Base-by-base conservation (phyloP, 1,140 invertebrate species). In the Melitaea cinxia region DNA sequence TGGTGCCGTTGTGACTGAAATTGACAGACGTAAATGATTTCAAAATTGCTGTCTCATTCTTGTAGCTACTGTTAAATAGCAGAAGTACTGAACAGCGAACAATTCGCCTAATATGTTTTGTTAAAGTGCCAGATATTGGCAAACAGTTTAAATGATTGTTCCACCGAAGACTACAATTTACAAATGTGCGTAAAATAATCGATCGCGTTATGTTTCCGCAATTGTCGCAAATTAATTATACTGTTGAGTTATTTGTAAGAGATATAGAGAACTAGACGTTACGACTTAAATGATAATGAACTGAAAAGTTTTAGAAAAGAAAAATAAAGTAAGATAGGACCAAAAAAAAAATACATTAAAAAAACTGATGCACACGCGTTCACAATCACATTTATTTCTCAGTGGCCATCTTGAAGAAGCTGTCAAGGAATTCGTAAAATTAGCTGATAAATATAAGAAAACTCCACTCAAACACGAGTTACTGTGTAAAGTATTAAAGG, bases 381-480 rank as follows among this genome's bases (percentile, higher is more conserved):
- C 17, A 42, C 14, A 17, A 42, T 17, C 1, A n/a, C 6, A 17
- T 42, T 42, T 0, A 42, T 17, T 42, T 42, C 17, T 63, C 68
- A 92, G 89, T 30, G 77, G 87, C 19, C 80, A 93, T 54, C 56
- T 93, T 5, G 58, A 82, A 68, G 79, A 77, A 39, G 91, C 93
- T 4, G 87, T 93, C 1, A 59, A 91, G 19, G 82, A 83, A 42
- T 93, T 92, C 65, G 66, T 70, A 17, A 28, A 73, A 21, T 72
- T 91, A 37, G 77, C 81, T 0, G 63, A 80, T 3, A 81, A 91
- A 39, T 91, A 93, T 67, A 89, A 88, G 30, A 90, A 86, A 30
- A 91, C 91, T 0, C 93, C 93, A 0, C 70, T 93, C 9, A 92
- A 92, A 71, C 88, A 93, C 58, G 93, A 93, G 78, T 26, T 94